phyloP scores from a whole-genome alignment of 37 sponge, comb jelly and placozoan genomes.

The Tethya wilhelma region DNA sequence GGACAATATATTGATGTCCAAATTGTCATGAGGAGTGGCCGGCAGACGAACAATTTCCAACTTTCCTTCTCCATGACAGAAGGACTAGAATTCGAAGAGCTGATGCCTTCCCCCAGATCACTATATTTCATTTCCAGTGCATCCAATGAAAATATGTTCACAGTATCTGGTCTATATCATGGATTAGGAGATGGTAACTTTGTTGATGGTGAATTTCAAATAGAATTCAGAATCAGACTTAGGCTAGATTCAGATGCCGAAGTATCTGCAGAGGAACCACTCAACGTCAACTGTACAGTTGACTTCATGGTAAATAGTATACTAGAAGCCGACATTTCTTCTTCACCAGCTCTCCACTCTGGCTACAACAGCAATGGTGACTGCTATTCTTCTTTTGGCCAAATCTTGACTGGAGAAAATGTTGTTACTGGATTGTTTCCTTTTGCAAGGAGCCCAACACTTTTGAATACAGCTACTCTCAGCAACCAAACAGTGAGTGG shows the following conservation, averaged over 20 bases:
- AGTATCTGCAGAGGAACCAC: not conserved
- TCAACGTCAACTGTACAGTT: conserved; percentile 31
- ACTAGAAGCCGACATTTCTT: not conserved
- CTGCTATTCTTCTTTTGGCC: conserved; percentile 27
- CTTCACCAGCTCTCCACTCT: conserved; percentile 34
- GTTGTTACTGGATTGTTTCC: conserved; percentile 17
- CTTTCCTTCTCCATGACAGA: conserved; percentile 14
- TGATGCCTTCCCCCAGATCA: not conserved
- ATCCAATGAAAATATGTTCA: not conserved
- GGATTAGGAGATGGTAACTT: too few relatives aligned
- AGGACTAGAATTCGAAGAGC: conserved; percentile 25
- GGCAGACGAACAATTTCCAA: conserved; percentile 18
- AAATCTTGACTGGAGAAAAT: conserved; percentile 19
- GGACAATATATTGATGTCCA: conserved; percentile 25
- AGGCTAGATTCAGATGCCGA: not conserved
- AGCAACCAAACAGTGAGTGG: conserved; percentile 18
- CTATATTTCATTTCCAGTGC: conserved; percentile 1
- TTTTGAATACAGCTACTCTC: conserved; percentile 69
- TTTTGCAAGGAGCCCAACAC: conserved; percentile 11
- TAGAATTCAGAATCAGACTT: too few relatives aligned
- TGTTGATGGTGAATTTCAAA: too few relatives aligned
- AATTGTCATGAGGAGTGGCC: not conserved
- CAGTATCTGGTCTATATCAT: conserved; percentile 38
- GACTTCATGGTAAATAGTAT: conserved; percentile 41
- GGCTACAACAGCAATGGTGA: not conserved